These are phyloP conservation scores for Palythoa grandis DNA, from an alignment of 92 coral and sea anemone species.

Conservation along the genomic window DNA sequence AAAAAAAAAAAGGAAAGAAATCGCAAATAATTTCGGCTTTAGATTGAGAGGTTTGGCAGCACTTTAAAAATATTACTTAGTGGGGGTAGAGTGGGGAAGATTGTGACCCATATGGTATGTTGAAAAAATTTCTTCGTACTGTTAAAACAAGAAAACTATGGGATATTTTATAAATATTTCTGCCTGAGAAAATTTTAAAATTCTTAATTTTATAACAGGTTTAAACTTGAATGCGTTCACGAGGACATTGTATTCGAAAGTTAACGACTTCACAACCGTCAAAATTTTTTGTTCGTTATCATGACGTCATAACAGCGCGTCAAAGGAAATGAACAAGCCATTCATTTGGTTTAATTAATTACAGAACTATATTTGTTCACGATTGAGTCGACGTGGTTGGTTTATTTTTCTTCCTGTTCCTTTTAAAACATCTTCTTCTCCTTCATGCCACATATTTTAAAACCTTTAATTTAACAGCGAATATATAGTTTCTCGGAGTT, in stretches of 20 bases:
- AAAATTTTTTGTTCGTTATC: background rate
- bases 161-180: no score
- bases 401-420: background rate
- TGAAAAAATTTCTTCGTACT: no score
- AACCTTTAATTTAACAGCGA: background rate
- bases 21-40: no score
- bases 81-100: no score
- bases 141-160: no score
- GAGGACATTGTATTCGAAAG: background rate
- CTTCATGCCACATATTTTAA: background rate
- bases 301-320: slow-evolving; percentile 17
- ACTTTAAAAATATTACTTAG: no score
- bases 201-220: no score
- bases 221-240: background rate
- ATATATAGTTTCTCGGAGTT: background rate
- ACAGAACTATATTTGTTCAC: background rate
- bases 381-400: background rate
- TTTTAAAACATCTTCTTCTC: background rate
- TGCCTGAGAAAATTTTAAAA: no score
- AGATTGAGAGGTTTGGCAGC: no score
- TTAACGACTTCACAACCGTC: background rate
- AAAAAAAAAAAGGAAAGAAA: no score
- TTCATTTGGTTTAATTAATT: background rate
- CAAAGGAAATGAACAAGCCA: slow-evolving; percentile 4
- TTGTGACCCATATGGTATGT: no score